Conservation (phyloP, 2,888 invertebrate species). For the Drosophila yooni region DNA sequence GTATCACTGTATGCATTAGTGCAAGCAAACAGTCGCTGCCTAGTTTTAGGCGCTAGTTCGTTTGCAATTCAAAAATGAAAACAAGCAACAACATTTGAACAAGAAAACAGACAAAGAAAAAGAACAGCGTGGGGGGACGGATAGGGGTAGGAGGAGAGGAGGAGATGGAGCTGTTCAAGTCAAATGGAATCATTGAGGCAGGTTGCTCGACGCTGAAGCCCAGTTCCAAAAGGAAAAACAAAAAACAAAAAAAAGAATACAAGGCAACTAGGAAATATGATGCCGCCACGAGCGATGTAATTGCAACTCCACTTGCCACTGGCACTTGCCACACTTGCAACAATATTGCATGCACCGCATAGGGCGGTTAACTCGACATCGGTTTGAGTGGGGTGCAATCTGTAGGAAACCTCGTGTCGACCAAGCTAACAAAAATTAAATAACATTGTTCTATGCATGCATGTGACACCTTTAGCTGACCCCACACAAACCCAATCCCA, state of each 20-base stretch:
- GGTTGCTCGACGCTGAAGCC: constrained; percentile 54
- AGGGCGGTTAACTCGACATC: constrained; percentile 1
- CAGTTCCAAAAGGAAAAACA: constrained; percentile 22
- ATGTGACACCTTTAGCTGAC: constrained; percentile 53
- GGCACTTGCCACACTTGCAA: constrained; percentile 5
- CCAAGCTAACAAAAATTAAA: constrained; percentile 66
- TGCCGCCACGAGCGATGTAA: constrained; percentile 63
- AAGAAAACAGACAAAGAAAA: background rate
- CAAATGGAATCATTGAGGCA: constrained; percentile 51
- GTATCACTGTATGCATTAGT: background rate
- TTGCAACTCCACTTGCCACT: constrained; percentile 57
- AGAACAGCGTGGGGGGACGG: background rate
- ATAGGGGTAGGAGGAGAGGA: background rate
- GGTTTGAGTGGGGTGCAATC: constrained; percentile 7
- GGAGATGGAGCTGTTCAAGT: background rate
- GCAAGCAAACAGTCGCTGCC: constrained; percentile 57
- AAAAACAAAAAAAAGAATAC: background rate
- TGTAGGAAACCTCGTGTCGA: constrained; percentile 16
- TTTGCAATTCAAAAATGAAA: constrained; percentile 37
- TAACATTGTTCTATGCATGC: constrained; percentile 63
- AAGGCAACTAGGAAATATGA: constrained; percentile 68
- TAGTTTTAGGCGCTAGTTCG: constrained; percentile 56
- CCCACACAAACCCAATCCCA: background rate
- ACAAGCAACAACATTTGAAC: constrained; percentile 9
- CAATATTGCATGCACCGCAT: constrained; percentile 4